Evolutionary conservation across 2,888 invertebrate species (phyloP).

Genomic region (Criorhina ranunculi): DNA sequence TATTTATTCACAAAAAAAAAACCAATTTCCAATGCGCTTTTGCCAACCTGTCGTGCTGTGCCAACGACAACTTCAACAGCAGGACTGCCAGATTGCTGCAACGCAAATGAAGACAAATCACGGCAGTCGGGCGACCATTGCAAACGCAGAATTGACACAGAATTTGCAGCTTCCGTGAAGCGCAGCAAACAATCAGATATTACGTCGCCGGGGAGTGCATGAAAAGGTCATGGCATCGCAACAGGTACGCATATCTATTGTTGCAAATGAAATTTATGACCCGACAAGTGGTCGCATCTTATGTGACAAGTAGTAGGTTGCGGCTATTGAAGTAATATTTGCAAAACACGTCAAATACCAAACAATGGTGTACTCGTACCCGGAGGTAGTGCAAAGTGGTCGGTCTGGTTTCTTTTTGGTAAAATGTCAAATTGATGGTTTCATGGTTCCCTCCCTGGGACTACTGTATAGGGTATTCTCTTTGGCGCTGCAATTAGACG

Average conservation of each 20-base stretch:
- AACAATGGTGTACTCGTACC: constrained; percentile 15
- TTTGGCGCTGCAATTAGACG: constrained; percentile 45
- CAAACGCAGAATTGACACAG: constrained; percentile 51
- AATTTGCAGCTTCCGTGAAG: constrained; percentile 73
- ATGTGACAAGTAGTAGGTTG: constrained; percentile 43
- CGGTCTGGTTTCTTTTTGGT: constrained; percentile 37
- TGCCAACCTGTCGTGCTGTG: constrained; percentile 72
- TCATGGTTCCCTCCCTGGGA: constrained; percentile 57
- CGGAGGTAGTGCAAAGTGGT: constrained; percentile 17
- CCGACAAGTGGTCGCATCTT: constrained; percentile 42
- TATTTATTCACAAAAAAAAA: constrained; percentile 15
- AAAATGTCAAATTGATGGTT: constrained; percentile 67
- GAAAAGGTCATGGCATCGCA: constrained; percentile 28
- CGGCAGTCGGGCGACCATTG: not conserved
- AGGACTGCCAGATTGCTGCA: constrained; percentile 21
- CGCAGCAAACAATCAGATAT: constrained; percentile 46
- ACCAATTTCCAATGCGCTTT: constrained; percentile 52
- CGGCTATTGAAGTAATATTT: constrained; percentile 65
- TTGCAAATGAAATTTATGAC: constrained; percentile 68
- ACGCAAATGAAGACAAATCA: constrained; percentile 61
- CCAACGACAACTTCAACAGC: constrained; percentile 63
- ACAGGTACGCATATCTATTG: constrained; percentile 46
- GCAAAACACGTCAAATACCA: constrained; percentile 41
- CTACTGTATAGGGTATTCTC: constrained; percentile 37
- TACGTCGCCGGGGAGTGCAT: constrained; percentile 8